Conservation (phyloP, 2,888 invertebrate genomes). For the Eupithecia centaureata region DNA sequence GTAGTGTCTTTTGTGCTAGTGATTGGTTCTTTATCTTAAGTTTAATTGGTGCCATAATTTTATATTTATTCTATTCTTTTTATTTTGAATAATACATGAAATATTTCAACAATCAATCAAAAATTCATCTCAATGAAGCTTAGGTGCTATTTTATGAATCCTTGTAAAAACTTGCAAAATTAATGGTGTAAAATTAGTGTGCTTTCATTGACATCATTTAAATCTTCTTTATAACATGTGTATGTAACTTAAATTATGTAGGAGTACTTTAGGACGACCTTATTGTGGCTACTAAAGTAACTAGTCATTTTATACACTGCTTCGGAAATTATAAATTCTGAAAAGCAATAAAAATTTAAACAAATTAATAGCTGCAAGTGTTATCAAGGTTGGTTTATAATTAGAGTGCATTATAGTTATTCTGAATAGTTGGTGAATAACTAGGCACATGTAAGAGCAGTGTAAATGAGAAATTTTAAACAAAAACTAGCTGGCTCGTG, state of each 20-base stretch:
- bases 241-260: conserved; percentile 25
- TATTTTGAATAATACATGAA: neutral
- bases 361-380: conserved; percentile 18
- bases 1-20: conserved; percentile 35
- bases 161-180: neutral
- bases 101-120: neutral
- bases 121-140: conserved; percentile 9
- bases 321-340: conserved; percentile 16
- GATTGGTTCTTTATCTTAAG: conserved; percentile 42
- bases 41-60: conserved; percentile 65
- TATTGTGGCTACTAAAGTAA: conserved; percentile 21
- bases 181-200: neutral
- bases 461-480: conserved; percentile 26
- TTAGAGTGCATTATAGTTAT: conserved; percentile 20
- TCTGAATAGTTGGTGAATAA: conserved; percentile 15
- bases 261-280: conserved; percentile 12
- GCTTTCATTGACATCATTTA: neutral
- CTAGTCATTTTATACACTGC: conserved; percentile 33
- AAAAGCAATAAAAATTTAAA: conserved; percentile 18
- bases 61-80: conserved; percentile 39
- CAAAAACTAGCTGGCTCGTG: conserved; percentile 24
- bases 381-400: conserved; percentile 14
- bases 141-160: conserved; percentile 13
- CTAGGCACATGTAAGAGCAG: conserved; percentile 11
- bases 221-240: neutral